These are phyloP conservation scores for Steinernema hermaphroditum DNA, from an alignment of 2,888 invertebrate genomes.

Conservation along the genomic window DNA sequence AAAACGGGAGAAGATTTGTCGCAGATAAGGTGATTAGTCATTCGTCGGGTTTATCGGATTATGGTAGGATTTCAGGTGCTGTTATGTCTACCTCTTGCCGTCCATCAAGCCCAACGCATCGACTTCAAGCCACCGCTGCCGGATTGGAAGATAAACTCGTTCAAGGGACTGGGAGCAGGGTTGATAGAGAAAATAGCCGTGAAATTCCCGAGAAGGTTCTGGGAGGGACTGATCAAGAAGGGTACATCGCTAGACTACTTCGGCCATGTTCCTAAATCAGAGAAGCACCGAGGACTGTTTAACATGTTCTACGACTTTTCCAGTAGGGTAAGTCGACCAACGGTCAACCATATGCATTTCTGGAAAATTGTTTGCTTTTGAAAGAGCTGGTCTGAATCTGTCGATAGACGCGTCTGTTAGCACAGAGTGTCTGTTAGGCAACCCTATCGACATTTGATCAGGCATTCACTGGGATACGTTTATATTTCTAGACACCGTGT, in stretches of 20 bases:
- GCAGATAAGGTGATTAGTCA: conserved; percentile 61
- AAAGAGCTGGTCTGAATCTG: not conserved
- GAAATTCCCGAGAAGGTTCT: conserved; percentile 68
- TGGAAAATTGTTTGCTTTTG: conserved; percentile 28
- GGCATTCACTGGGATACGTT: too few relatives aligned
- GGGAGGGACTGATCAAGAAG: conserved; percentile 65
- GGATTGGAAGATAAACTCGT: conserved; percentile 66
- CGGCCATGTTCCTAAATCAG: conserved; percentile 67
- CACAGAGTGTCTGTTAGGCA: too few relatives aligned
- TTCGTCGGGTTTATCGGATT: not conserved
- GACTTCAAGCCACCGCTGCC: conserved; percentile 69
- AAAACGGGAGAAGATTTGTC: conserved; percentile 56
- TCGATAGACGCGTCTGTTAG: too few relatives aligned
- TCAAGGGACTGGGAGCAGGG: conserved; percentile 68
- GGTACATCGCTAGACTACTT: conserved; percentile 66
- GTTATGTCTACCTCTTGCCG: conserved; percentile 68
- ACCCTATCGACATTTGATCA: too few relatives aligned
- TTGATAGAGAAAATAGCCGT: conserved; percentile 69
- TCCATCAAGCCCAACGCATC: conserved; percentile 66
- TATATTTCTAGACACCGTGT: too few relatives aligned
- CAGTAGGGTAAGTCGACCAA: conserved; percentile 50
- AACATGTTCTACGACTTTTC: conserved; percentile 69
- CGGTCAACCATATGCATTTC: not conserved
- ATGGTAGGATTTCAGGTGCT: conserved; percentile 66
- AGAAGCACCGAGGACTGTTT: conserved; percentile 67